Evolutionary conservation across 37 sponge, comb jelly and placozoan genomes (phyloP), one percentile per base, ranked within the genome.

Genomic region (Axinella damicornis): DNA sequence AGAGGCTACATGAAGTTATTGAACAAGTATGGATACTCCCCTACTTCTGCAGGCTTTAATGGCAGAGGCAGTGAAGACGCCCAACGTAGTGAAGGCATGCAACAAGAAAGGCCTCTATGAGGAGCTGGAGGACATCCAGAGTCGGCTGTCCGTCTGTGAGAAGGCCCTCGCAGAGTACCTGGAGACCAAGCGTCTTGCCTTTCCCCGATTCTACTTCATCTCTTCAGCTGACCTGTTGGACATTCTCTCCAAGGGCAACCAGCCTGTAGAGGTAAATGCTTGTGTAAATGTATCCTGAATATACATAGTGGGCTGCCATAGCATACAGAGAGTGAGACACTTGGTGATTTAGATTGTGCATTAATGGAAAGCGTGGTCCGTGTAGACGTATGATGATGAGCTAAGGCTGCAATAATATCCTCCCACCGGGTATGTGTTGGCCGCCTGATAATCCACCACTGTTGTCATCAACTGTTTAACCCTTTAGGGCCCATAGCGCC

Each of bases 201-300:
- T 99, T 87, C 99, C 99, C 17, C 84, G 99, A n/a, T 99, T 99
- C 95, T 99, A 99, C 85, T 99, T 99, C 84, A 88, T 99, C 72
- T 99, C 99, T 25, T 94, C 99, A 32, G 90, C 95, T 62, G 99
- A 99, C 70, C 89, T 99, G 52, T 77, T 99, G 77, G 95, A 99
- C 74, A 99, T 99, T 73, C 87, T 99, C 74, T 99, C 99, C 41
- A 99, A 99, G 35, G 99, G 99, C 24, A 96, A 97, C 77, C 93
- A 93, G 60, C 99, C 99, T 14, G 69, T 82, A 5, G 80, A 87
- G 74, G 94, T 93, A 61, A n/a, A n/a, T n/a, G n/a, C n/a, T n/a
- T n/a, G n/a, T n/a, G n/a, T n/a, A n/a, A n/a, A n/a, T n/a, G n/a
- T n/a, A n/a, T n/a, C n/a, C n/a, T n/a, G n/a, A n/a, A n/a, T n/a